These are phyloP conservation scores for Orussus abietinus DNA, from an alignment of 1,140 invertebrate species.

Conservation along the genomic window DNA sequence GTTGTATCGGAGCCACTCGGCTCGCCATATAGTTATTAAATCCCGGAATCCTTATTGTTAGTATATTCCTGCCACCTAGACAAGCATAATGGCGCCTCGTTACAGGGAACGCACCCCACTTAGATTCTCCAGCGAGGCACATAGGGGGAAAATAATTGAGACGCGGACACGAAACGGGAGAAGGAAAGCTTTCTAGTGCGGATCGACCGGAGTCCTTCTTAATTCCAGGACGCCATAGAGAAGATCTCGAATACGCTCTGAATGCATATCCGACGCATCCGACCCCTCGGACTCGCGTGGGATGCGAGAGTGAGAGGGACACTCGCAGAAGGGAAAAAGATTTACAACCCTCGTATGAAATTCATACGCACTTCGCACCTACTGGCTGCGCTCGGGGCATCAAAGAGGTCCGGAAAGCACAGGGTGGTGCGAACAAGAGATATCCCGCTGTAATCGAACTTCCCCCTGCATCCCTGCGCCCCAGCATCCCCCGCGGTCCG, in stretches of 20 bases:
- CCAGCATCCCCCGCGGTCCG: not conserved
- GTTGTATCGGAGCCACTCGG: too few species aligned
- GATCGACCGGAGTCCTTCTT: too few species aligned
- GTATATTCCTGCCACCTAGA: not conserved
- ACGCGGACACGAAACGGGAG: slow-evolving; percentile 5
- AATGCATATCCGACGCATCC: not conserved
- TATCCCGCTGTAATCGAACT: slow-evolving; percentile 15
- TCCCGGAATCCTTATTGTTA: slow-evolving; percentile 4
- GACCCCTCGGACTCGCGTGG: slow-evolving; percentile 6
- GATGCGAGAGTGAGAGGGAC: not conserved
- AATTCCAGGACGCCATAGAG: slow-evolving; percentile 7
- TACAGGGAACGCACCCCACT: slow-evolving; percentile 1
- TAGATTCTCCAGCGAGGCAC: slow-evolving; percentile 1
- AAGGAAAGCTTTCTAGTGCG: too few species aligned
- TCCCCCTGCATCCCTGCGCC: not conserved
- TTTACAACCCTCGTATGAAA: slow-evolving; percentile 36
- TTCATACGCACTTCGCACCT: slow-evolving; percentile 37
- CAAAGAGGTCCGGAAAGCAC: slow-evolving; percentile 24
- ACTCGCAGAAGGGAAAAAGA: slow-evolving; percentile 27
- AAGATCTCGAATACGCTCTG: slow-evolving; percentile 1
- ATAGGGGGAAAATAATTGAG: slow-evolving; percentile 15
- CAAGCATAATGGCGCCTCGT: slow-evolving; percentile 10
- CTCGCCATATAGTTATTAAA: too few species aligned
- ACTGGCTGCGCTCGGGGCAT: slow-evolving; percentile 21
- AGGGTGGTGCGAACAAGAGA: slow-evolving; percentile 26